Base-by-base conservation (phyloP, 2,113 vertebrate genomes). In the Baryphthengus martii region DNA sequence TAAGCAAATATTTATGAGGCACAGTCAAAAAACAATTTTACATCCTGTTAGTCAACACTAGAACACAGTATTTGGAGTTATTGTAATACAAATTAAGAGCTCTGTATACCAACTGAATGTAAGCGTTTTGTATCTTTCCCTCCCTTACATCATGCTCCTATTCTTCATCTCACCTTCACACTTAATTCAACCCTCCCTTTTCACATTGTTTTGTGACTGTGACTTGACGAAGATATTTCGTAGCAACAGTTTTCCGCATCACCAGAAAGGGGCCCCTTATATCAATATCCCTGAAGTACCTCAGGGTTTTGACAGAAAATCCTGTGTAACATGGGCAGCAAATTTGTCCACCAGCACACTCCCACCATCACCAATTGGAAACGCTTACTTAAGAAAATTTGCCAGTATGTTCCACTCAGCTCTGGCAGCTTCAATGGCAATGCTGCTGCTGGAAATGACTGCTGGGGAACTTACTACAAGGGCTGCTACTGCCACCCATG, bases 301-400 rank as follows among this genome's bases (percentile, higher is more conserved):
- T 96, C 95, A 72, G 23, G 21, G 56, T 75, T 92, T 74, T 73
- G 52, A 93, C 83, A 94, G 90, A 97, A 97, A 98, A 92, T 92
- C 68, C 95, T 58, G 15, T 67, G 86, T 89, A 96, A 97, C 66
- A 42, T 18, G 16, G 95, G 58, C 93, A 95, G 79, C 28, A 4
- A 88, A 56, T 85, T 95, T 92, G 79, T 92, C 77, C 10, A 7
- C 89, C 81, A 89, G 62, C 78, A 93, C 85, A 92, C 96, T 93
- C 80, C 88, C 96, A 97, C 87, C 73, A 84, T 80, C 93, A 97
- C 93, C 97, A 93, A 93, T 31, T 93, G 78, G 94, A 96, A 96
- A 94, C 4, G 24, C 84, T 90, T 94, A 86, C 89, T 97, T 80
- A 97, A 90, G 95, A 93, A 97, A 97, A 95, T 83, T 75, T 68